Evolutionary conservation across 2,888 invertebrate species (phyloP), one percentile per base, ranked within the genome.

Genomic region (Sarcophaga variegata): DNA sequence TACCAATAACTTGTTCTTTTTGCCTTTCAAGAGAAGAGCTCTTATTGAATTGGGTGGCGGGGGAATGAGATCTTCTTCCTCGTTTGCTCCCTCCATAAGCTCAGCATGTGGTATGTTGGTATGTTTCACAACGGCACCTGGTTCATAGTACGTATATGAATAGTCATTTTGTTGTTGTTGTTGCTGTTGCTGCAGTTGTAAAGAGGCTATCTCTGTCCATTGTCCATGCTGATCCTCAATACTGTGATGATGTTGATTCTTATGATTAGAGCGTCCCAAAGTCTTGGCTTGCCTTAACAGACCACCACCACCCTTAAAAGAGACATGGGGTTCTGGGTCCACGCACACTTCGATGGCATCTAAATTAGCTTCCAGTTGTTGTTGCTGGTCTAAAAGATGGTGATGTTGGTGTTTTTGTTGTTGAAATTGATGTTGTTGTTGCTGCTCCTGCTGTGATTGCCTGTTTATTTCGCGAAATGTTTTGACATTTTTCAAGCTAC

Each of bases 111-210:
- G 96, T 91, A 96, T 95, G 90, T 96, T 95, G 81, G 95, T 95
- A 90, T 95, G 95, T 81, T 94, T 94, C 90, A 95, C 95, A 83
- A 95, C 94, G 10, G 95, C 95, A 2, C 95, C 95, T 0, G 95
- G 95, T 91, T 97, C 97, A 92, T 97, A 97, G 92, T 97, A 97
- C 27, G 97, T 97, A 92, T 97, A 97, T 17, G 97, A 96, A 93
- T 97, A 97, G 91, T 97, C 97, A 84, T 20, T 0, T 20, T 20
- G 20, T 20, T 93, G 93, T 71, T 93, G 93, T 79, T 91, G 89
- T 79, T 93, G 93, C 45, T 88, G 88, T 37, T 89, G 88, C 62
- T 86, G 87, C 67, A 90, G 87, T 54, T 89, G 90, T 69, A 90
- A 49, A 45, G 89, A 90, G 64, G 88, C 88, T 64, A 89, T 87